These are phyloP conservation scores for Notospermus geniculatus DNA, from an alignment of 1,140 invertebrate genomes.

Conservation along the genomic window DNA sequence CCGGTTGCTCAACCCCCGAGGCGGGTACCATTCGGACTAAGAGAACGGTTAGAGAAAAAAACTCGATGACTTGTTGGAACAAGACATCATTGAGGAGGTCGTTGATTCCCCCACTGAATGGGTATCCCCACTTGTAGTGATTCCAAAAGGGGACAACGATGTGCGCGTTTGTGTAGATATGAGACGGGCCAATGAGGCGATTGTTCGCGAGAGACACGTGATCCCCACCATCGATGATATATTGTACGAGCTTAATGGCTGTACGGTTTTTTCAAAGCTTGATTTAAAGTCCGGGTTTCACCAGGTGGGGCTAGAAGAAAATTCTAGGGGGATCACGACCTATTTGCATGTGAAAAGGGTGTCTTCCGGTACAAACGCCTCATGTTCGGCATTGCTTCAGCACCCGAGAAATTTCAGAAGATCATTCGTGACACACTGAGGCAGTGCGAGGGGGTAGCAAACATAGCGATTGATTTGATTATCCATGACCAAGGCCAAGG, in stretches of 20 bases:
- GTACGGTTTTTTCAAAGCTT: slow-evolving; percentile 24
- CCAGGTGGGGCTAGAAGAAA: slow-evolving; percentile 34
- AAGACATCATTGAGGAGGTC: slow-evolving; percentile 17
- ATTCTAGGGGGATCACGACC: slow-evolving; percentile 31
- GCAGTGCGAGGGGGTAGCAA: slow-evolving; percentile 16
- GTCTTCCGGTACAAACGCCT: slow-evolving; percentile 28
- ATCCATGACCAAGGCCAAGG: slow-evolving; percentile 16
- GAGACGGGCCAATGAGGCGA: slow-evolving; percentile 25
- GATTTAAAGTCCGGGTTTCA: slow-evolving; percentile 33
- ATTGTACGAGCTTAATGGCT: slow-evolving; percentile 28
- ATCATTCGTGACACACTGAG: slow-evolving; percentile 14
- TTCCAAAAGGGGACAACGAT: slow-evolving; percentile 15
- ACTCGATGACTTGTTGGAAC: background rate
- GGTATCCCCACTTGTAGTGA: slow-evolving; percentile 26
- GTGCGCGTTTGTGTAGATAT: slow-evolving; percentile 39
- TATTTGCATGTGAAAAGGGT: slow-evolving; percentile 28
- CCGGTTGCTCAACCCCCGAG: slow-evolving; percentile 15
- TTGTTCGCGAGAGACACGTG: slow-evolving; percentile 28
- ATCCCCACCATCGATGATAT: slow-evolving; percentile 40
- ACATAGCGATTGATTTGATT: slow-evolving; percentile 25
- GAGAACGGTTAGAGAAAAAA: slow-evolving; percentile 16
- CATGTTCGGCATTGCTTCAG: slow-evolving; percentile 22
- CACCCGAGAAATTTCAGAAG: slow-evolving; percentile 23
- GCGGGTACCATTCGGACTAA: slow-evolving; percentile 14
- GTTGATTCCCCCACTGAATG: slow-evolving; percentile 26